These are phyloP conservation scores for Solenopsis fugax DNA, from an alignment of 1,140 invertebrate genomes.

Conservation along the genomic window DNA sequence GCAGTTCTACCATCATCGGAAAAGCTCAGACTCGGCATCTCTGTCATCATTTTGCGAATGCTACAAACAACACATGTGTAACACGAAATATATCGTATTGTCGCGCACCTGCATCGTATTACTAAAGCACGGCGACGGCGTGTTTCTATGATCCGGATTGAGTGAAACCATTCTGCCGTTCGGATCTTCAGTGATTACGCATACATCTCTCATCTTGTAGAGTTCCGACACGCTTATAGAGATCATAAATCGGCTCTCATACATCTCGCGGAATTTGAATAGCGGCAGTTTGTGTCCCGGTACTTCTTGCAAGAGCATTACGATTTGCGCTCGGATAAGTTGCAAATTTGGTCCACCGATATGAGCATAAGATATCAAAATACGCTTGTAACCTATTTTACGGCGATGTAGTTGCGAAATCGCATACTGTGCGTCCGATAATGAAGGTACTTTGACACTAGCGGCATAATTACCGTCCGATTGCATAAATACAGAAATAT, in stretches of 20 bases:
- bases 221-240: constrained; percentile 93
- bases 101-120: constrained; percentile 81
- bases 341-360: constrained; percentile 89
- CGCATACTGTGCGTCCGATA: constrained; percentile 92
- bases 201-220: constrained; percentile 93
- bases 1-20: constrained; percentile 78
- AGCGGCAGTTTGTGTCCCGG: constrained; percentile 92
- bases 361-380: constrained; percentile 92
- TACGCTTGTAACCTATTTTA: constrained; percentile 94
- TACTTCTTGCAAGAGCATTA: constrained; percentile 90
- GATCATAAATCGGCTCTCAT: constrained; percentile 93
- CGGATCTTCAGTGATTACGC: constrained; percentile 91
- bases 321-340: constrained; percentile 89
- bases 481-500: constrained; percentile 89
- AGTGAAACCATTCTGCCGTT: constrained; percentile 91
- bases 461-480: constrained; percentile 91
- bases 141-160: constrained; percentile 87
- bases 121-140: constrained; percentile 87
- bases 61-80: not conserved
- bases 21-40: constrained; percentile 79
- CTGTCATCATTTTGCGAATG: constrained; percentile 69
- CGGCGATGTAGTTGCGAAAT: constrained; percentile 94
- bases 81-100: constrained; percentile 31
- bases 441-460: constrained; percentile 89
- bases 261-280: constrained; percentile 95